Conservation (phyloP, 2,888 invertebrate species). For the Hypena proboscidalis region DNA sequence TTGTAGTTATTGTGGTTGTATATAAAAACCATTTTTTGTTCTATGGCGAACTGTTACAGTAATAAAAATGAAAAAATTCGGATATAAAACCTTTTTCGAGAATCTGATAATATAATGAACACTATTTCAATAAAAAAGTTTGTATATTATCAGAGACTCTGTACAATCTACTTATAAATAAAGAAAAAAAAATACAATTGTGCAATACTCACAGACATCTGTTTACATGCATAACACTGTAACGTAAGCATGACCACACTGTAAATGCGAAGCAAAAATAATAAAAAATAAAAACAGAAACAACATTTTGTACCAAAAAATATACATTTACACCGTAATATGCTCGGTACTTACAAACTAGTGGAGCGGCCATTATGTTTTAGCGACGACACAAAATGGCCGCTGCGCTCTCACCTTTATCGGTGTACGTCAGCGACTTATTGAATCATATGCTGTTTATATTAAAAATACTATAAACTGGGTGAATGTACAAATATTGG, state of each 20-base stretch:
- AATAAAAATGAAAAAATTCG: conserved; percentile 59
- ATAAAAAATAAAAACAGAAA: conserved; percentile 64
- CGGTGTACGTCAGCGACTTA: conserved; percentile 58
- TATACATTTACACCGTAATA: conserved; percentile 65
- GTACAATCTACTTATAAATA: conserved; percentile 58
- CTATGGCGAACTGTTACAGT: conserved; percentile 45
- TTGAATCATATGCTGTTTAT: conserved; percentile 46
- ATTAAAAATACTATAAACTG: conserved; percentile 10
- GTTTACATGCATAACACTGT: conserved; percentile 82
- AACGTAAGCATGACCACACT: conserved; percentile 82
- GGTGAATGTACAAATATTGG: conserved; percentile 19
- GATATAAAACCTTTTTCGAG: conserved; percentile 60
- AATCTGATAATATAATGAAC: conserved; percentile 58
- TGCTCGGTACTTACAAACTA: conserved; percentile 80
- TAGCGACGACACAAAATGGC: conserved; percentile 68
- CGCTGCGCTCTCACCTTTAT: conserved; percentile 61
- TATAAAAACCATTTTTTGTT: conserved; percentile 41
- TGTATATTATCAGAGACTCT: conserved; percentile 65
- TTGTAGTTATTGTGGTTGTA: conserved; percentile 52
- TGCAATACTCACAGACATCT: conserved; percentile 82
- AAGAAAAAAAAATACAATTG: conserved; percentile 72
- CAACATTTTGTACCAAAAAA: conserved; percentile 77
- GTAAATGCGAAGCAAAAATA: conserved; percentile 81
- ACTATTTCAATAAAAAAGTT: conserved; percentile 25
- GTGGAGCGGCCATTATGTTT: conserved; percentile 71